Base-by-base conservation (phyloP, 2,888 invertebrate genomes). In the Mycalesis mineus region DNA sequence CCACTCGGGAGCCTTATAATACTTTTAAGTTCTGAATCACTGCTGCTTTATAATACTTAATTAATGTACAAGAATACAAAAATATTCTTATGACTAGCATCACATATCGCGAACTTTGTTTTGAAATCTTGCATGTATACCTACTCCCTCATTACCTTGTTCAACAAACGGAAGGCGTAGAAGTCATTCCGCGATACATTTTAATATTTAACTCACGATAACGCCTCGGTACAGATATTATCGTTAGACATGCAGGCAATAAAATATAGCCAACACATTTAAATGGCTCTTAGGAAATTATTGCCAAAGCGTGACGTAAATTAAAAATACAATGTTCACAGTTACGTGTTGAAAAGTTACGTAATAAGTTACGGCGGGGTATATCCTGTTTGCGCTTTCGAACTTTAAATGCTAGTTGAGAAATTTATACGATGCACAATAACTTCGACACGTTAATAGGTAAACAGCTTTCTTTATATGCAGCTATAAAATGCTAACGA, bases 261-360 rank as follows among this genome's bases (percentile, higher is more conserved):
- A 62, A 62, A 58, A 51, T 50, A 60, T 50, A 55, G 51, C 49
- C 55, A 55, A 55, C 55, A 58, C 55, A 55, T 62, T 60, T 60
- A 60, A 62, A 62, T 60, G 49, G 40, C 57, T 58, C 55, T 62
- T 60, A 44, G 55, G 55, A 64, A 64, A 58, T 64, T 65, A 64
- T 65, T 59, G 62, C 58, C 17, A 56, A 64, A 64, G 56, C 65
- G 64, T 64, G 65, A 65, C 59, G 58, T 50, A 62, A 64, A 64
- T 64, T 42, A 61, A 59, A 58, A 63, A 56, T 54, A 62, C 57
- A 60, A 55, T 55, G 60, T 55, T 47, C 48, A 47, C 55, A 41
- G 41, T 48, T 55, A 58, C 41, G 31, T 52, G 58, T 61, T 48
- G 36, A 54, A 58, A 58, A 50, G 51, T 58, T 55, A 42, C 50